Evolutionary conservation across 2,113 vertebrate genomes (phyloP).

Genomic region (Passer domesticus): DNA sequence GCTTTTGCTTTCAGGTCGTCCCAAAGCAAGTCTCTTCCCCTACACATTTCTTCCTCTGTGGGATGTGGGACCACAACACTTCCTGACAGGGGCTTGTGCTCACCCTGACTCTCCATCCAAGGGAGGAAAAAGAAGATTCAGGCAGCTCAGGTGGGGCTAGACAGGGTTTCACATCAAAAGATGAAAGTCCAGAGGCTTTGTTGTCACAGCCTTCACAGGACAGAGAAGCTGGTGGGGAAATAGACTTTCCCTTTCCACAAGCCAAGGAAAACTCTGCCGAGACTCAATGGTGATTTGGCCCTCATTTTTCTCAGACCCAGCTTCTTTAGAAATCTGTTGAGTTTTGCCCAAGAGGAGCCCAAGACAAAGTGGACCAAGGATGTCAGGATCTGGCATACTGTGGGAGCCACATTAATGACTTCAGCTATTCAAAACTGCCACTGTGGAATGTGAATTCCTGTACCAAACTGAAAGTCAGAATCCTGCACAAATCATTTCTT

Average conservation of each 20-base stretch:
- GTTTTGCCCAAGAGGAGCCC: neutral
- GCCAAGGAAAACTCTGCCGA: neutral
- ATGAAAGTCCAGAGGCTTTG: neutral
- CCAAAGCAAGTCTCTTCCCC: neutral
- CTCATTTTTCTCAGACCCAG: neutral
- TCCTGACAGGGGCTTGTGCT: neutral
- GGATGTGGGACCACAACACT: fast-evolving
- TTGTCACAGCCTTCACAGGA: neutral
- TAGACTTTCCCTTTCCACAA: neutral
- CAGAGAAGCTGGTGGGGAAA: neutral
- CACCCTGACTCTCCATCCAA: fast-evolving
- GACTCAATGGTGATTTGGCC: fast-evolving
- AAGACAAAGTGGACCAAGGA: neutral
- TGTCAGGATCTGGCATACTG: neutral
- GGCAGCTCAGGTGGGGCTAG: neutral
- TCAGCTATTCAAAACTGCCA: neutral
- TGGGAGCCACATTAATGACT: fast-evolving
- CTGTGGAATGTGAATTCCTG: neutral
- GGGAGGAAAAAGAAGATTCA: neutral
- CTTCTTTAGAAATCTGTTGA: neutral
- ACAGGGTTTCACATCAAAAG: neutral
- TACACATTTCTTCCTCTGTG: neutral
- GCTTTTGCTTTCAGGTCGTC: neutral
- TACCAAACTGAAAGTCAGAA: neutral
- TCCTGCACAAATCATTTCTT: neutral